Conservation (phyloP, 2,797 vertebrate species). For the Brachyalestes nurse region DNA sequence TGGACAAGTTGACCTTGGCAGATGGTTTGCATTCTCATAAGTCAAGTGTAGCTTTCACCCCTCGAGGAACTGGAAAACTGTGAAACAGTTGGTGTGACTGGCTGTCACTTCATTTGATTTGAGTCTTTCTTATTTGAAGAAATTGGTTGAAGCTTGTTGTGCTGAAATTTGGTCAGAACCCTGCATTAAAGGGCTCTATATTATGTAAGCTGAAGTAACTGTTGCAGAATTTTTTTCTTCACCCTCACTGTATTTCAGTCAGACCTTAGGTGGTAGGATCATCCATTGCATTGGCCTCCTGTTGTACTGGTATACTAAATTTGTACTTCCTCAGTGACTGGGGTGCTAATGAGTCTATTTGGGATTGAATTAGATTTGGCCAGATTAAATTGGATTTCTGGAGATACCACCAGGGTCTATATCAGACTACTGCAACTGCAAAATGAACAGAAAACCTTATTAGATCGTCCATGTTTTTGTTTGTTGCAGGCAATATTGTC, state of each 20-base stretch:
- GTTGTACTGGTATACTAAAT: slow-evolving; percentile 12
- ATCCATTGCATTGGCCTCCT: not conserved
- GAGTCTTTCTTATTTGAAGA: not conserved
- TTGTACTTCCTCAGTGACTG: slow-evolving; percentile 51
- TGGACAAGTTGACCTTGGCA: slow-evolving; percentile 46
- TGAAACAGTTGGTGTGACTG: not conserved
- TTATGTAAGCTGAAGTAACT: not conserved
- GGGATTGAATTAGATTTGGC: slow-evolving; percentile 62
- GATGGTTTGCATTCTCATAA: slow-evolving; percentile 18
- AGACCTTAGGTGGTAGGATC: not conserved
- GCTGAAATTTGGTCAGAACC: not conserved
- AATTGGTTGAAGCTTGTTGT: not conserved
- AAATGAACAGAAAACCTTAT: slow-evolving; percentile 36
- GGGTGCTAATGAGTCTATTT: slow-evolving; percentile 49
- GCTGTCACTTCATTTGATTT: not conserved
- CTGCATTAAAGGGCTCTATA: not conserved
- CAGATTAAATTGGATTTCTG: slow-evolving; percentile 67
- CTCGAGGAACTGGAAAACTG: not conserved
- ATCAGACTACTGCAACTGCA: slow-evolving; percentile 56
- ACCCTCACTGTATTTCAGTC: not conserved
- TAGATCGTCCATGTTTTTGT: slow-evolving; percentile 34
- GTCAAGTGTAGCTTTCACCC: not conserved
- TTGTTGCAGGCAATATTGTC: slow-evolving; percentile 33
- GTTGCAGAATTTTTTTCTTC: slow-evolving; percentile 1
- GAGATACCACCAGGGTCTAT: slow-evolving; percentile 58